These are phyloP conservation scores for Drosophila teissieri DNA, from an alignment of 1,140 invertebrate species.

Conservation along the genomic window DNA sequence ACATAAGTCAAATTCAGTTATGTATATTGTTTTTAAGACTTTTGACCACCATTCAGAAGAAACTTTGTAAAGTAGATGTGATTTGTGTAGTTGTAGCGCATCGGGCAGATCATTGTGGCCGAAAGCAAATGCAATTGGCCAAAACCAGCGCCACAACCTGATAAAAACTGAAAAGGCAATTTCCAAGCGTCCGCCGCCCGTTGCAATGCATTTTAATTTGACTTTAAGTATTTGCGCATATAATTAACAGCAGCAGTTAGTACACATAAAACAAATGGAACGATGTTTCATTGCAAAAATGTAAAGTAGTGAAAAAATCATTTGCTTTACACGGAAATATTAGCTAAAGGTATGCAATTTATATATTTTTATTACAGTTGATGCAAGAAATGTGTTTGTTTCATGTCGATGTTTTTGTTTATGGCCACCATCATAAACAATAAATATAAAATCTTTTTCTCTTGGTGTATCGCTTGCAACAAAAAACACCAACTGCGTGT, in stretches of 20 bases:
- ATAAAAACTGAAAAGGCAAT: conserved; percentile 19
- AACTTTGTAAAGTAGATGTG: not conserved
- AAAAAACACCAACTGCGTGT: conserved; percentile 1
- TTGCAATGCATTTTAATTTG: conserved; percentile 71
- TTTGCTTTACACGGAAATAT: too few species aligned
- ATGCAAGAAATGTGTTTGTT: too few species aligned
- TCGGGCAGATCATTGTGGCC: conserved; percentile 7
- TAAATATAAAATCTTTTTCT: too few species aligned
- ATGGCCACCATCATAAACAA: too few species aligned
- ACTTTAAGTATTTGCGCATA: conserved; percentile 76
- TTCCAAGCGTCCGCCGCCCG: conserved; percentile 36
- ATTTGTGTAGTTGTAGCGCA: conserved; percentile 11
- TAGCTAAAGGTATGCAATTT: too few species aligned
- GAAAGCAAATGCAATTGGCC: conserved; percentile 10
- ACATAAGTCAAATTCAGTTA: too few species aligned
- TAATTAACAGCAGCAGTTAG: conserved; percentile 52
- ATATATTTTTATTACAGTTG: too few species aligned
- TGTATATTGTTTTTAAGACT: not conserved
- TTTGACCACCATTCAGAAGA: not conserved
- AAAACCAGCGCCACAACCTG: conserved; percentile 13
- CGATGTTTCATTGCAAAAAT: too few species aligned
- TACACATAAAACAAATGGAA: too few species aligned
- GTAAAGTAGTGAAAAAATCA: too few species aligned
- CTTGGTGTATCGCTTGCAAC: not conserved
- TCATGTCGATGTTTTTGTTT: too few species aligned